Evolutionary conservation across 2,797 vertebrate species (phyloP), one percentile per base, ranked within the genome.

Genomic region (Pseudochaenichthys georgianus): DNA sequence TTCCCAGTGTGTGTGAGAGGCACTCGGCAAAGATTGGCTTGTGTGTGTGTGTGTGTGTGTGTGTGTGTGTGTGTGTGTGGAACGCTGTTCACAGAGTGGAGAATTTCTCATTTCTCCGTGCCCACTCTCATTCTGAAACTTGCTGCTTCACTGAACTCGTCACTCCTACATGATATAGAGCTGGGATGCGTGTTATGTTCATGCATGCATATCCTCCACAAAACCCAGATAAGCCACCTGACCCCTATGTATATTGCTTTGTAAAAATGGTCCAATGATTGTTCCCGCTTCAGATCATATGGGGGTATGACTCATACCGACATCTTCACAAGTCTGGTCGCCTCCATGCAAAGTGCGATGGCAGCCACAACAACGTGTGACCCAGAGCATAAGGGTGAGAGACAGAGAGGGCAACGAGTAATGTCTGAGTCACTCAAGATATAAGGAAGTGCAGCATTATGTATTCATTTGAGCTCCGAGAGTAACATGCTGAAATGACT

Each of bases 281-380:
- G 42, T 55, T 52, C 48, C 31, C n/a, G 31, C 65, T 50, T 46
- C 53, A 51, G 59, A 61, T 69, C 61, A 47, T n/a, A 34, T 28
- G 12, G 3, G 0, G 10, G 45, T 66, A 13, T 91, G 86, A 92
- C 57, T 90, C 89, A 91, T 12, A 4, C 7, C 2, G 7, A 19
- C 79, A 81, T 79, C 64, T 38, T 72, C 34, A 10, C 58, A 53
- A 4, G 53, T 7, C 42, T 34, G 4, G 15, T n/a, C 51, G 42
- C 50, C 4, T 9, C 15, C 47, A 69, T 7, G 1, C 11, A 17
- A 7, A 19, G 9, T 23, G 57, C 10, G n/a, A 15, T 1, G 15
- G 8, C 68, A 82, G 80, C 3, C 70, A 66, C 51, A 83, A 75
- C 51, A 55, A 59, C 12, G 43, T 10, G 19, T 48, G 52, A 48